Percentiles rank a stretch among this genome's conserved stretches.
phyloP scores from a whole-genome alignment of 2,888 invertebrate genomes.

The Gandaritis pyraliata region DNA sequence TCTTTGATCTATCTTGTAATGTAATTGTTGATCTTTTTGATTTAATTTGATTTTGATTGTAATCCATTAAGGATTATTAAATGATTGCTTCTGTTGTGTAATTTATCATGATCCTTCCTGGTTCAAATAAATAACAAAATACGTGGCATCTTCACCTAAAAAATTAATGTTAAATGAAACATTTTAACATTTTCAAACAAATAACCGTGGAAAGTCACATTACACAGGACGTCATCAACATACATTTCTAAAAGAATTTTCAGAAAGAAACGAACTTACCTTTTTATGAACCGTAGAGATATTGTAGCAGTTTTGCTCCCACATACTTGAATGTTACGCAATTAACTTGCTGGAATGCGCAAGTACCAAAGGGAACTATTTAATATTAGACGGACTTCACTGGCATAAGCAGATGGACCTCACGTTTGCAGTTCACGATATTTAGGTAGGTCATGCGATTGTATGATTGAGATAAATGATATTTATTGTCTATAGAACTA shows the following conservation, averaged over 20 bases:
- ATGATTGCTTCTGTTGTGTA: neutral
- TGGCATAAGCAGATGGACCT: slow-evolving; percentile 1
- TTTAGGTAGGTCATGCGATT: neutral
- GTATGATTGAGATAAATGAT: too few species aligned
- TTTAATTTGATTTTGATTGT: slow-evolving; percentile 10
- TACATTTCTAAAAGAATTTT: slow-evolving; percentile 21
- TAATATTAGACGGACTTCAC: slow-evolving; percentile 5
- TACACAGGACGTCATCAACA: slow-evolving; percentile 26
- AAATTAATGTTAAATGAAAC: too few species aligned
- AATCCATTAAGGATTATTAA: neutral
- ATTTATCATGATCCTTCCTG: neutral
- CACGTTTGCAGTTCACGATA: slow-evolving; percentile 4
- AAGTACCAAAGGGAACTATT: slow-evolving; percentile 30
- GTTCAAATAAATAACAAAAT: too few species aligned
- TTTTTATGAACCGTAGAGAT: slow-evolving; percentile 19
- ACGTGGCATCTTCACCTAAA: too few species aligned
- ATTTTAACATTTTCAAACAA: neutral
- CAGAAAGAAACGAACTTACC: slow-evolving; percentile 12
- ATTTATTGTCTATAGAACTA: too few species aligned
- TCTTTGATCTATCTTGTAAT: slow-evolving; percentile 21
- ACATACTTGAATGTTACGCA: slow-evolving; percentile 42
- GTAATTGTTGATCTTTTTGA: slow-evolving; percentile 18
- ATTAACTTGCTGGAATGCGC: slow-evolving; percentile 49
- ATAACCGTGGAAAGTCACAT: slow-evolving; percentile 5
- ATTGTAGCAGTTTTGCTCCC: slow-evolving; percentile 22